These are phyloP conservation scores for Anguilla japonica DNA, from an alignment of 2,113 vertebrate species.

Conservation along the genomic window DNA sequence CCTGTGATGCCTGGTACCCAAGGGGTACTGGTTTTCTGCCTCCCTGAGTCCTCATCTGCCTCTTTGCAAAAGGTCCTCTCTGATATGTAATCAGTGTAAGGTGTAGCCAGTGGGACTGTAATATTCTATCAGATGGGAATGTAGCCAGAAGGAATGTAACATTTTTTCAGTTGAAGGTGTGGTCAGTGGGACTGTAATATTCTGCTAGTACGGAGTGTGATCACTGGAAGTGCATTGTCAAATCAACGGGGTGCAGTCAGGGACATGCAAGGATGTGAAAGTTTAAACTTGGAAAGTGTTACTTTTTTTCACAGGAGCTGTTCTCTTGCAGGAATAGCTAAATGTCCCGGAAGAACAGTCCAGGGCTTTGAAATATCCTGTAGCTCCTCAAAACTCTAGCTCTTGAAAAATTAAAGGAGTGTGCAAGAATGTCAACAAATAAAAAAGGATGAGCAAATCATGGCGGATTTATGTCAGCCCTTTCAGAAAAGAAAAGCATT, in stretches of 20 bases:
- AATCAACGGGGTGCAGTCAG: no score
- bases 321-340: constrained; percentile 33
- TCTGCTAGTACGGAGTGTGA: neutral
- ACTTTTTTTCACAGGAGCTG: constrained; percentile 41
- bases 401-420: constrained; percentile 38
- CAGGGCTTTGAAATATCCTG: constrained; percentile 29
- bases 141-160: neutral
- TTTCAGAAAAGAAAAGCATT: constrained; percentile 55
- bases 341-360: constrained; percentile 23
- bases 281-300: constrained; percentile 30
- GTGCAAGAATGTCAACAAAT: constrained; percentile 53
- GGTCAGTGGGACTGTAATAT: neutral
- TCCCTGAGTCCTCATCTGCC: neutral
- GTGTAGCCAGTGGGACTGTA: neutral
- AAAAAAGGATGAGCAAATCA: constrained; percentile 49
- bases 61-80: neutral
- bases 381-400: constrained; percentile 29
- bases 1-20: neutral
- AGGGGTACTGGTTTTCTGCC: neutral
- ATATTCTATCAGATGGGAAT: neutral
- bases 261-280: neutral
- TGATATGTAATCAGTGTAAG: neutral
- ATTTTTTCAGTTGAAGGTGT: neutral
- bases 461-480: constrained; percentile 52
- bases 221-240: neutral